Conservation (phyloP, 2,797 vertebrate genomes). For the Danio jaintianensis region DNA sequence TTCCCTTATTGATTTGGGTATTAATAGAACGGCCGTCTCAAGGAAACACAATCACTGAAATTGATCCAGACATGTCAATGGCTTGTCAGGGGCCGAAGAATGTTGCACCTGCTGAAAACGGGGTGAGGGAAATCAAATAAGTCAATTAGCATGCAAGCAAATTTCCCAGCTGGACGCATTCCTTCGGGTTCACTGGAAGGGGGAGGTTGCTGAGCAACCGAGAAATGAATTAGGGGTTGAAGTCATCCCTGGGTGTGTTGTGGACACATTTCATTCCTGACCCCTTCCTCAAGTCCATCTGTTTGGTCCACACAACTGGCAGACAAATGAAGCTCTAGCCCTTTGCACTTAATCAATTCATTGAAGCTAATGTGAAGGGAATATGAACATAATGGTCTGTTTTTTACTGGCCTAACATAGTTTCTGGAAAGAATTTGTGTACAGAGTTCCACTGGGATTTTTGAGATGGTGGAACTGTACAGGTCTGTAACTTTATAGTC, state of each 20-base stretch:
- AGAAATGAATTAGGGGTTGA: conserved; percentile 55
- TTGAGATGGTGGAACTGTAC: neutral
- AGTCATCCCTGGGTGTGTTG: conserved; percentile 49
- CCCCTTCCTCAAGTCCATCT: conserved; percentile 47
- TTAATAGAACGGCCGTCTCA: conserved; percentile 51
- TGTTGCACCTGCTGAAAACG: conserved; percentile 45
- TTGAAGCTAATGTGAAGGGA: conserved; percentile 46
- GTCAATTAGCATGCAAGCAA: conserved; percentile 53
- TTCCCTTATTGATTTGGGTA: conserved; percentile 50
- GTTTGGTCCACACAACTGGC: conserved; percentile 42
- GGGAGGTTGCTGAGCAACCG: conserved; percentile 49
- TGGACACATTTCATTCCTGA: conserved; percentile 47
- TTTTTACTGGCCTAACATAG: conserved; percentile 34
- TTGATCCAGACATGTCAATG: conserved; percentile 56
- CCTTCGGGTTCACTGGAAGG: conserved; percentile 37
- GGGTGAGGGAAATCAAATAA: conserved; percentile 49
- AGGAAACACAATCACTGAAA: conserved; percentile 41
- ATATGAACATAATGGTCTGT: conserved; percentile 18
- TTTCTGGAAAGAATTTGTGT: conserved; percentile 35
- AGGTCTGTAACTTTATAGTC: neutral
- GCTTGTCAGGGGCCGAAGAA: conserved; percentile 53
- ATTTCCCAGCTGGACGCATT: conserved; percentile 44
- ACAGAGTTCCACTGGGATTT: neutral
- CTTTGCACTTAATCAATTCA: conserved; percentile 51
- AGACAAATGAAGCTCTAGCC: conserved; percentile 38